A percentile compares a stretch with the other conserved stretches of the same genome.
Conservation (phyloP, 2,888 invertebrate genomes). For the Nomada goodeniana region DNA sequence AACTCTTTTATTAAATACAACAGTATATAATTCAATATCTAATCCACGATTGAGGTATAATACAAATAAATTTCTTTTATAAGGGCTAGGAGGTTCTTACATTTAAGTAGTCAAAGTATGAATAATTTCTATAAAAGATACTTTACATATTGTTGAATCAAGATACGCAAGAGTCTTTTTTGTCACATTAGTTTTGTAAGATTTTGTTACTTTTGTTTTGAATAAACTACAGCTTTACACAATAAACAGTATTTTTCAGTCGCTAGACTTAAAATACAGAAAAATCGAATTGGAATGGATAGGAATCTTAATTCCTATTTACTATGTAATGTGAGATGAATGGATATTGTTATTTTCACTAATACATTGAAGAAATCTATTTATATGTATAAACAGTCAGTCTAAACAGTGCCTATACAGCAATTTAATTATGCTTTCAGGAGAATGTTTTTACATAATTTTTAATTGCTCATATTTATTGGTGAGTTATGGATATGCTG, state of each 20-base stretch:
- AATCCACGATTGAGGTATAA: constrained; percentile 39
- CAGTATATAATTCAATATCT: constrained; percentile 37
- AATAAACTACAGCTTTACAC: constrained; percentile 10
- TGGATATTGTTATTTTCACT: constrained; percentile 29
- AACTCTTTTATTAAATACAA: constrained; percentile 50
- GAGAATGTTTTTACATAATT: too few relatives aligned
- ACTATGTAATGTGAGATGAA: constrained; percentile 34
- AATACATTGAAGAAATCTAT: constrained; percentile 45
- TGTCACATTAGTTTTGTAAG: constrained; percentile 1
- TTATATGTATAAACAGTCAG: constrained; percentile 37
- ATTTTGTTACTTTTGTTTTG: background rate
- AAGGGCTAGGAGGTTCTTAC: constrained; percentile 15
- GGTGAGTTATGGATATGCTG: too few relatives aligned
- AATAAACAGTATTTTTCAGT: background rate
- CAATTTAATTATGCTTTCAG: too few relatives aligned
- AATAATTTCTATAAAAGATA: constrained; percentile 14
- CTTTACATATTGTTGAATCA: constrained; percentile 4
- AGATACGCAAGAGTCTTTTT: constrained; percentile 13
- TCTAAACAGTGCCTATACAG: too few relatives aligned
- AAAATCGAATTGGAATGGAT: constrained; percentile 13
- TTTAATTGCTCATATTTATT: too few relatives aligned
- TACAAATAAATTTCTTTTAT: constrained; percentile 42
- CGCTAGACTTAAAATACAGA: background rate
- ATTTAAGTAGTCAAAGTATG: constrained; percentile 12
- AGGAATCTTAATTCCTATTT: constrained; percentile 27